Evolutionary conservation across 2,888 invertebrate genomes (phyloP).

Genomic region (Cremastobaeus sp.): DNA sequence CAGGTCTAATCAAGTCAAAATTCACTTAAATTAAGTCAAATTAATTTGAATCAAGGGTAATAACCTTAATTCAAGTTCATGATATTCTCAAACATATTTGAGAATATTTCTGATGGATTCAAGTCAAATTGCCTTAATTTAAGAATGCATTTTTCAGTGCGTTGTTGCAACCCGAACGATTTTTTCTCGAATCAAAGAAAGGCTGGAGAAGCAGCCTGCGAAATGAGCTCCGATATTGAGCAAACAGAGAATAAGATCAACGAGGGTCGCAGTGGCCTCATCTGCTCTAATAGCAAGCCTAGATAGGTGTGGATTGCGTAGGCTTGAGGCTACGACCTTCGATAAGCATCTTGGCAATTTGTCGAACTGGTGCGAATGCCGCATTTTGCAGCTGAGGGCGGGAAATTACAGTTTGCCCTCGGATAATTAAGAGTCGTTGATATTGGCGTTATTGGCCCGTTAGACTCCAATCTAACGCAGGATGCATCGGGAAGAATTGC

Average conservation of each 20-base stretch:
- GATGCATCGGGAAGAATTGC: not conserved
- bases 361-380: slow-evolving; percentile 38
- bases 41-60: too few relatives aligned
- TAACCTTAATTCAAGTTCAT: too few relatives aligned
- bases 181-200: too few relatives aligned
- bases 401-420: slow-evolving; percentile 45
- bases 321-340: slow-evolving; percentile 65
- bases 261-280: slow-evolving; percentile 40
- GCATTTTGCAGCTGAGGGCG: slow-evolving; percentile 20
- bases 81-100: too few relatives aligned
- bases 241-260: slow-evolving; percentile 33
- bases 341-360: slow-evolving; percentile 68
- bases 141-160: too few relatives aligned
- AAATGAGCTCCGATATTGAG: slow-evolving; percentile 12
- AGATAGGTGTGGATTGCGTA: slow-evolving; percentile 52
- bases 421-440: slow-evolving; percentile 45
- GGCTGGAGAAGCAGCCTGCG: too few relatives aligned
- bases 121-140: too few relatives aligned
- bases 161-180: too few relatives aligned
- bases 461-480: not conserved
- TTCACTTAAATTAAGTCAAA: too few relatives aligned
- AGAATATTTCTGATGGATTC: too few relatives aligned
- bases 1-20: too few relatives aligned
- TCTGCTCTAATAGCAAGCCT: slow-evolving; percentile 46
- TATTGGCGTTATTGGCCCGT: slow-evolving; percentile 22